Evolutionary conservation across 2,113 vertebrate species (phyloP).

Genomic region (Propithecus coquereli): DNA sequence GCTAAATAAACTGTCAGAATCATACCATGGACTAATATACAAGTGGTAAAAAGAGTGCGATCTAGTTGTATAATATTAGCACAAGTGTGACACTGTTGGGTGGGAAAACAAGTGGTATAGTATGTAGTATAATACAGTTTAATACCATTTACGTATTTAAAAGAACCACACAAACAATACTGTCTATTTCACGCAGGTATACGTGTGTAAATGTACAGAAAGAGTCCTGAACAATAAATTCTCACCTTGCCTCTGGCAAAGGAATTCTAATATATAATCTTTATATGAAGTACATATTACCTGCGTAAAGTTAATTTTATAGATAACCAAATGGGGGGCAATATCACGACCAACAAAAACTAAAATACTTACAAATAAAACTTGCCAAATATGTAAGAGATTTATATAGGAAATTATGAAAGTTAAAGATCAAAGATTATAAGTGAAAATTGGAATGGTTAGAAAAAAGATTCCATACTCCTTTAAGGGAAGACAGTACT

Average conservation of each 20-base stretch:
- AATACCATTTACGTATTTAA: background rate
- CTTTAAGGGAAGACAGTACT: background rate
- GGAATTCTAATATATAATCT: background rate
- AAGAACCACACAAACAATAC: background rate
- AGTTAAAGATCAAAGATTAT: background rate
- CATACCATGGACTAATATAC: too few relatives aligned
- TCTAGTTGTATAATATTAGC: background rate
- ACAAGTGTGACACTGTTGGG: background rate
- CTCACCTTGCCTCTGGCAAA: background rate
- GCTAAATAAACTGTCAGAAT: background rate
- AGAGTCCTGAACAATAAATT: background rate
- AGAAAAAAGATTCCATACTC: background rate
- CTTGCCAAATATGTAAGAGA: background rate
- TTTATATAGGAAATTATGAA: background rate
- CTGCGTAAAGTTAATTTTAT: background rate
- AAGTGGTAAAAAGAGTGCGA: background rate
- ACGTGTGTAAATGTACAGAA: background rate
- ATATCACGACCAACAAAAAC: background rate
- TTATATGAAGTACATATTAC: background rate
- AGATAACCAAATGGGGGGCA: background rate
- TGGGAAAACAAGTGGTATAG: background rate
- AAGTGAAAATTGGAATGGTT: background rate
- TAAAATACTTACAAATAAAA: background rate
- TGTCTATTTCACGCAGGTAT: background rate
- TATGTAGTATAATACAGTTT: background rate